These are phyloP conservation scores for Fulmarus glacialis DNA, from an alignment of 2,113 vertebrate species.

Conservation along the genomic window DNA sequence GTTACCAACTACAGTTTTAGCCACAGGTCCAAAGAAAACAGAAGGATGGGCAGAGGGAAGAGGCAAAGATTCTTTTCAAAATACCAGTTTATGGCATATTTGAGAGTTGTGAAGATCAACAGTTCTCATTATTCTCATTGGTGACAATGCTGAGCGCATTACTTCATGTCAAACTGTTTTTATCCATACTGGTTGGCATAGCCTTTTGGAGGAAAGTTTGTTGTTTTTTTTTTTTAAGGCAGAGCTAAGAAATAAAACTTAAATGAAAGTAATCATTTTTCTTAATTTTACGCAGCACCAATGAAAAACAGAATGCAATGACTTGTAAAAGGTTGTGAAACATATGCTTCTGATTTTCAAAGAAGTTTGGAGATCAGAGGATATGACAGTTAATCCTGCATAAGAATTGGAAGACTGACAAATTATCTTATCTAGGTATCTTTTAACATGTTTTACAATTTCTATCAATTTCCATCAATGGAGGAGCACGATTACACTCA, in stretches of 20 bases:
- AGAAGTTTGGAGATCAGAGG: not conserved
- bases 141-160: not conserved
- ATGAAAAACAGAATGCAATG: not conserved
- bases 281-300: not conserved
- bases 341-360: not conserved
- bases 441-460: not conserved
- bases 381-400: accelerated
- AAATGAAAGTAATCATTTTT: not conserved
- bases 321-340: not conserved
- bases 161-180: not conserved
- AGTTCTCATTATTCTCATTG: not conserved
- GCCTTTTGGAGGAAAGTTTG: not conserved
- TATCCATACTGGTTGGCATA: not conserved
- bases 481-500: not conserved
- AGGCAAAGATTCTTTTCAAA: not conserved
- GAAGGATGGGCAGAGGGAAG: not conserved
- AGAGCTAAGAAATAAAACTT: not conserved
- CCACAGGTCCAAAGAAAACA: not conserved
- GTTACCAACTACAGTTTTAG: not conserved
- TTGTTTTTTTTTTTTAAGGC: not conserved
- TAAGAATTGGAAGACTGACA: not conserved
- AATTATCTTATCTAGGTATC: not conserved
- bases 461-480: not conserved
- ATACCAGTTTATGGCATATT: not conserved
- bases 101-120: not conserved